Evolutionary conservation across 1,140 invertebrate genomes (phyloP), one percentile per base, ranked within the genome.

Genomic region (Tetranychus cinnabarinus): DNA sequence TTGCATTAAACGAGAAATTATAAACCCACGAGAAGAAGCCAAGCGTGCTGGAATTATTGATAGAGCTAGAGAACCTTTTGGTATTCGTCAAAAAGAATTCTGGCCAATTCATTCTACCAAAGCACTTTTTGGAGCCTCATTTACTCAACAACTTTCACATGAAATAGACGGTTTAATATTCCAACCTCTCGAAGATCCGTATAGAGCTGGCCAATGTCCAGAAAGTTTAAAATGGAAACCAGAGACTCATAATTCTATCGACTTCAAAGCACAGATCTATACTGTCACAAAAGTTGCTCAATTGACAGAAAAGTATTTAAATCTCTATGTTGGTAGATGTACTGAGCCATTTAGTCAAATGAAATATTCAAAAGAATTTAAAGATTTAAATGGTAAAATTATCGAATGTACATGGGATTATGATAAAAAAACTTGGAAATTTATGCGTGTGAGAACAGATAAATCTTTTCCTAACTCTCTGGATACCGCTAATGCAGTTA

Each of bases 141-240:
- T 98, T 73, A 78, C 82, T 0, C 81, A 81, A 63, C 79, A 83
- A 56, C 73, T 98, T 2, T 77, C 79, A 33, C 96, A 99, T 70
- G 90, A 97, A 73, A 90, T 93, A 0, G 96, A 99, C 72, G 96
- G 96, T 54, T 76, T 98, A 0, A 92, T 99, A 67, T 99, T 97
- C 71, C 95, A 99, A 71, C 96, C 96, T 1, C 78, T 82, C 0
- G 77, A 80, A 64, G 83, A 88, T 67, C 54, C 55, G 1, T 66
- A 66, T 37, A 68, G 76, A n/a, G 68, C 82, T 42, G 95, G 95
- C 1, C 74, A 78, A 12, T 92, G 85, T 70, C 70, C 76, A n/a
- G 78, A 82, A 52, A 85, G 96, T 0, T 72, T 99, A 2, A 99
- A 99, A 73, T 99, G 96, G 96, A 99, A 99, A 74, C 95, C 95